Percentiles rank a stretch among this genome's conserved stretches.
Conservation (phyloP, 1,140 invertebrate species). For the Alviniconcha marisindica region DNA sequence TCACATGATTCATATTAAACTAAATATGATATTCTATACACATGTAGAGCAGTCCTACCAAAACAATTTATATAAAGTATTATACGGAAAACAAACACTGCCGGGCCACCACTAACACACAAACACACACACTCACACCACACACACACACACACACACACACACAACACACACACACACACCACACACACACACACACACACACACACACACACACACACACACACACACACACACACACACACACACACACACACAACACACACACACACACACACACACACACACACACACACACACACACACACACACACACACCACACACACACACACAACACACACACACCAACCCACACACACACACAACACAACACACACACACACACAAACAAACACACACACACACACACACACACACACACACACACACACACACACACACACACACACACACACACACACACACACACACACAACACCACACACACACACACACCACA, state of each 20-base stretch:
- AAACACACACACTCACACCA: constrained; percentile 16
- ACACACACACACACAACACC: neutral
- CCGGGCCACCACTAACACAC: neutral
- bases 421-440: constrained; percentile 6
- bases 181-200: constrained; percentile 16
- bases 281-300: constrained; percentile 24
- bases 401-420: neutral
- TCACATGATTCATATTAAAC: neutral
- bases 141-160: neutral
- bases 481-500: constrained; percentile 24
- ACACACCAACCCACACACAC: constrained; percentile 10
- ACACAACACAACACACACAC: neutral
- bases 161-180: constrained; percentile 8
- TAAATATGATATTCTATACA: neutral
- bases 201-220: constrained; percentile 24
- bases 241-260: constrained; percentile 13
- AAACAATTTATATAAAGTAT: neutral
- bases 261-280: constrained; percentile 24
- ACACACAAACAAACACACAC: constrained; percentile 12
- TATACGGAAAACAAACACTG: neutral
- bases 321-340: neutral
- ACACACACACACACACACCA: constrained; percentile 11
- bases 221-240: constrained; percentile 7
- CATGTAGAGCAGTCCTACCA: neutral
- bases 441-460: constrained; percentile 21